A percentile compares a stretch with the other conserved stretches of the same genome.
Conservation (phyloP, 2,888 invertebrate genomes). For the Parthenolecanium corni region DNA sequence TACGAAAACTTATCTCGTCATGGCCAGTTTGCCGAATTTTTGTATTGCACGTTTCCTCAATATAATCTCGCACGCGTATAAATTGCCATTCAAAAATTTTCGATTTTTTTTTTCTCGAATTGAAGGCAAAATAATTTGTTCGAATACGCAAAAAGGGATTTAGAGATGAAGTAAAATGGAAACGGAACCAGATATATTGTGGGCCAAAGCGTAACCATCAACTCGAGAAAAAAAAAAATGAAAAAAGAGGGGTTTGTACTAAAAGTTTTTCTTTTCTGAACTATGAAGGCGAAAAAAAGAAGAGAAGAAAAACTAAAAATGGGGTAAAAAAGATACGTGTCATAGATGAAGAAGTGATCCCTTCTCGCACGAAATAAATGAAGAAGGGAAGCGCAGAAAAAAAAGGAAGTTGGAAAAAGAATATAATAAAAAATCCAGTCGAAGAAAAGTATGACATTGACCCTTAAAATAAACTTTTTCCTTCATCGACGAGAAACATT, state of each 20-base stretch:
- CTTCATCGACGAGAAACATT: not conserved
- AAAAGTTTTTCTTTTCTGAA: not conserved
- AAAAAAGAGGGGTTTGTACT: not conserved
- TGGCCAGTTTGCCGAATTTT: too few species aligned
- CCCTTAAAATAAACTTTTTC: constrained; percentile 19
- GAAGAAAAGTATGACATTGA: constrained; percentile 18
- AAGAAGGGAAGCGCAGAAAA: constrained; percentile 3
- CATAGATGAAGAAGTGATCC: constrained; percentile 21
- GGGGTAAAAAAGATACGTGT: constrained; percentile 23
- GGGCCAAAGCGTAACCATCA: not conserved
- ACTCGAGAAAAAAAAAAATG: too few species aligned
- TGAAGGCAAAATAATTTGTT: constrained; percentile 21
- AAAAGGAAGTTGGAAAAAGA: constrained; percentile 8
- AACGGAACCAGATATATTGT: constrained; percentile 17
- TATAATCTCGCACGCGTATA: too few species aligned
- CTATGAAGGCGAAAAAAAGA: not conserved
- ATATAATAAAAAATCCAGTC: constrained; percentile 13
- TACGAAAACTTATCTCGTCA: too few species aligned
- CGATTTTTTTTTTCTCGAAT: too few species aligned
- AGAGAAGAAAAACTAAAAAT: constrained; percentile 1
- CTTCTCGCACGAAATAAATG: constrained; percentile 15
- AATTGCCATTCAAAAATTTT: too few species aligned
- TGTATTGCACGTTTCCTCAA: too few species aligned
- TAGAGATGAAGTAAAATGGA: constrained; percentile 3
- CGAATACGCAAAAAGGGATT: constrained; percentile 25